Percentiles rank a stretch among this genome's conserved stretches.
phyloP scores from a whole-genome alignment of 1,140 invertebrate genomes.

The Cryptotermes secundus region DNA sequence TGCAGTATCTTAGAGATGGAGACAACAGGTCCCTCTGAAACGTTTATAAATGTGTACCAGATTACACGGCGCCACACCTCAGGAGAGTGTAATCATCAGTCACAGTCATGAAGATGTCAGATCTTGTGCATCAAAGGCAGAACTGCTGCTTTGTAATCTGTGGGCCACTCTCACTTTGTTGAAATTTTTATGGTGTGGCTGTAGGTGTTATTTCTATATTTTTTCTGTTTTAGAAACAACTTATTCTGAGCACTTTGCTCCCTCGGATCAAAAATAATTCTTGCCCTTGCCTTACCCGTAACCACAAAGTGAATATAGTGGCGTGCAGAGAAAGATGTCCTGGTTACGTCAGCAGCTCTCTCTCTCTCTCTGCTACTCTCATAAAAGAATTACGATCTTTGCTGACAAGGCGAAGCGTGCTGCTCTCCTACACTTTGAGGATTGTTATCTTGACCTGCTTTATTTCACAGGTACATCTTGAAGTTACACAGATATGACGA shows the following conservation, averaged over 20 bases:
- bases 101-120: no score
- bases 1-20: no score
- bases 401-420: neutral
- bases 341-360: neutral
- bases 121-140: no score
- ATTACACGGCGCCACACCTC: no score
- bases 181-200: neutral
- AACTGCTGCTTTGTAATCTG: neutral
- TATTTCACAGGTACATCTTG: no score
- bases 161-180: no score
- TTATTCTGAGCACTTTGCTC: neutral
- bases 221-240: neutral
- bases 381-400: neutral
- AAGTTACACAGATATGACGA: no score
- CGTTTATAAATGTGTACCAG: no score
- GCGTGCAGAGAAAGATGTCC: neutral
- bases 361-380: neutral
- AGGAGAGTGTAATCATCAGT: no score
- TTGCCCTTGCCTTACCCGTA: neutral
- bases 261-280: neutral
- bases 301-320: neutral
- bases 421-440: neutral
- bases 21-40: no score
- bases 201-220: neutral
- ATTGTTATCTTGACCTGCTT: conserved; percentile 3